phyloP scores from a whole-genome alignment of 1,140 invertebrate species.

The Dendrolimus punctatus region DNA sequence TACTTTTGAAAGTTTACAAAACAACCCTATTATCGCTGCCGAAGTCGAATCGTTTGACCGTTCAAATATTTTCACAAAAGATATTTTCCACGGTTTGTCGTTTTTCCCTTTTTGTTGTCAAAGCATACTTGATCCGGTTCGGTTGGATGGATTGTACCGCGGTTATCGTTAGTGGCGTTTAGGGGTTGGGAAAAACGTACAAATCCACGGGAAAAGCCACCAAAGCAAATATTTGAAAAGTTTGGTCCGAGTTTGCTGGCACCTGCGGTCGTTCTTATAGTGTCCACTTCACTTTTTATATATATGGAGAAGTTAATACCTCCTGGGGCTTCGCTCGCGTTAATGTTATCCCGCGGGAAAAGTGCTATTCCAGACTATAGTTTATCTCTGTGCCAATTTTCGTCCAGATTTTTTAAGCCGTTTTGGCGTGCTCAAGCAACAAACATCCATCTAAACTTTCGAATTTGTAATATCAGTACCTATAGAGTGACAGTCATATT shows the following conservation, averaged over 20 bases:
- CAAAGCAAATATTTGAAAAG: slow-evolving; percentile 66
- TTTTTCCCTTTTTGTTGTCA: slow-evolving; percentile 54
- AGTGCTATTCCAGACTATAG: too few species aligned
- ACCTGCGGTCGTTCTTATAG: slow-evolving; percentile 57
- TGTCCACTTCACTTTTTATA: slow-evolving; percentile 37
- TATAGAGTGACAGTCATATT: too few species aligned
- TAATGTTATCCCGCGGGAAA: too few species aligned
- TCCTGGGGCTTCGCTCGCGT: too few species aligned
- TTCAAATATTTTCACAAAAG: slow-evolving; percentile 43
- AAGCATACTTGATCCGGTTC: slow-evolving; percentile 66
- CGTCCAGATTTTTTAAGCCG: too few species aligned
- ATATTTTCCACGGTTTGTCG: slow-evolving; percentile 24
- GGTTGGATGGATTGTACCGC: slow-evolving; percentile 51
- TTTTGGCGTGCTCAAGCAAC: too few species aligned
- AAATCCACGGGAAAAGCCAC: slow-evolving; percentile 54
- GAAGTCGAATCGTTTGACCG: slow-evolving; percentile 17
- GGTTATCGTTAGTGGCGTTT: slow-evolving; percentile 53
- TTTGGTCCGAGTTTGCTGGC: slow-evolving; percentile 31
- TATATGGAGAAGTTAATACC: slow-evolving; percentile 20
- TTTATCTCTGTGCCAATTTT: too few species aligned
- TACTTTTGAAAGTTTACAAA: neutral
- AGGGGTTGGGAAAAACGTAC: slow-evolving; percentile 31
- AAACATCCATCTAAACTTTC: too few species aligned
- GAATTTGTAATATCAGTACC: too few species aligned
- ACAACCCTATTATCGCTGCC: slow-evolving; percentile 2